Evolutionary conservation across 2,888 invertebrate species (phyloP), one percentile per base, ranked within the genome.

Genomic region (Diloba caeruleocephala): DNA sequence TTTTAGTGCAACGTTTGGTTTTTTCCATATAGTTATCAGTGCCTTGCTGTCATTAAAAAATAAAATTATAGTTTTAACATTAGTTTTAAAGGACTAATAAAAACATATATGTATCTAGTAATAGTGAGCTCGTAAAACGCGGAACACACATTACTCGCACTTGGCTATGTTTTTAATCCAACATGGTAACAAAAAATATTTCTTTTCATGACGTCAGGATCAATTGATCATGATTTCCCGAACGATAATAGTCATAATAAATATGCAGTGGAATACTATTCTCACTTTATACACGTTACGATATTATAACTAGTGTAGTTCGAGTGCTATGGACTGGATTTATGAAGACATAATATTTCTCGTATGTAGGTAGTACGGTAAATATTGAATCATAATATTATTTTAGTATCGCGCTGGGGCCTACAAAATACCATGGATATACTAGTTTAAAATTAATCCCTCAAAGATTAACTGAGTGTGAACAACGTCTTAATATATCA

Each of bases 181-280:
- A 58, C 45, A 43, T 33, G 17, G 41, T 51, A 53, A 49, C 33
- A 46, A 36, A 51, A 29, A 48, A 46, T 49, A 57, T 54, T 63
- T 53, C 10, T 45, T 36, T 34, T 10, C 10, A 26, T 52, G 55
- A 58, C 63, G 53, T 67, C 59, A 45, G 44, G 58, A 59, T 49
- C 29, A 25, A 59, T 63, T 53, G 42, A 53, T 66, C 52, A 53
- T 56, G 67, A 57, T 54, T 51, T 48, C 19, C 37, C 26, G 9
- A 50, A 49, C 53, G 32, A 38, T 67, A 63, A 56, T 53, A 52
- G 51, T 8, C 34, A 48, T 44, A 48, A 63, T 64, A 64, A 71
- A 70, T 64, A 55, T 60, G 26, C 52, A 50, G 34, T 48, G 55
- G 46, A 55, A 55, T 36, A 63, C 32, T 44, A 56, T 60, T 61